Base-by-base conservation (phyloP, 1,140 invertebrate genomes). In the Lepidurus arcticus region DNA sequence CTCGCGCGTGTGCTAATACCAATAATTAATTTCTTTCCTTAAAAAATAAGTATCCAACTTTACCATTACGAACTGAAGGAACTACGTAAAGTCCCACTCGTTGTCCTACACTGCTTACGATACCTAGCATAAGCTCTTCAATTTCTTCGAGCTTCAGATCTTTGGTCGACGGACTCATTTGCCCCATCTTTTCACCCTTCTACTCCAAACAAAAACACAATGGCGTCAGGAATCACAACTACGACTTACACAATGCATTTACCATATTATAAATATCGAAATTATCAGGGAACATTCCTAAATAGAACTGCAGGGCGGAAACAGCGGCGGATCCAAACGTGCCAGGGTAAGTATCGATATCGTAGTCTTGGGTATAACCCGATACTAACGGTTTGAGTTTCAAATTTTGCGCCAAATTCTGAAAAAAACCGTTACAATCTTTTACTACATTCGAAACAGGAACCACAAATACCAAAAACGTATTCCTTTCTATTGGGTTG, bases 281-380 rank as follows among this genome's bases (percentile, higher is more conserved):
- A 4, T 84, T 86, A 76, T 87, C 86, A 21, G 89, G 88, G 80
- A 88, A 89, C 87, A 95, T 91, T 24, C 93, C 93, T 0, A 90
- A 87, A 73, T 94, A 89, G 79, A 91, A 90, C 73, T 90, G 91
- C 7, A 95, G 87, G 7, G 92, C 92, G 0, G 92, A 88, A 0
- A 92, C 86, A 0, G 92, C 90, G 0, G 92, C 89, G 80, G 91
- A 91, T 80, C 93, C 91, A 80, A 90, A 90, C 1, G 92, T 87
- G 0, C 92, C 92, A 1, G 91, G 89, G 76, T 91, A 88, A 81
- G 91, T 91, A 1, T 91, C 89, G 78, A 94, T 95, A 0, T 94
- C 94, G 83, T 96, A 97, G 4, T 91, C 91, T 0, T 85, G 84
- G 85, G 90, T 93, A 80, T 87, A 88, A 2, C 92, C 92, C 21